Percentiles rank a stretch among this genome's conserved stretches.
Evolutionary conservation across 2,888 invertebrate genomes (phyloP).

Genomic region (Drepanosiphum platanoidis): DNA sequence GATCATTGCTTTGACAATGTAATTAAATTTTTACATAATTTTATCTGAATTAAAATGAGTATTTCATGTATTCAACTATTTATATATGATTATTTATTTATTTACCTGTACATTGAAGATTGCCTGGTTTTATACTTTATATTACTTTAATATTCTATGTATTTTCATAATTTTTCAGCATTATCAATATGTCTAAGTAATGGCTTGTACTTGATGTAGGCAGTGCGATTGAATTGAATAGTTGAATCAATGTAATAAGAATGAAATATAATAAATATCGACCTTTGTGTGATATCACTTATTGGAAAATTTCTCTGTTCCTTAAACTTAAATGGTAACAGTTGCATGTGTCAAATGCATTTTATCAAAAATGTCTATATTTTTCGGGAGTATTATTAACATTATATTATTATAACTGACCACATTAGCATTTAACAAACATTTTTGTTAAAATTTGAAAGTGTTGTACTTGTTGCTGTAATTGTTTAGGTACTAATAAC

Average conservation of each 20-base stretch:
- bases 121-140: slow-evolving; percentile 39
- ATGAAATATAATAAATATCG: not conserved
- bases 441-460: no score
- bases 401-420: not conserved
- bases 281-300: not conserved
- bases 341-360: not conserved
- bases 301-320: not conserved
- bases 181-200: slow-evolving; percentile 12
- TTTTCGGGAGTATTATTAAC: not conserved
- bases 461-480: no score
- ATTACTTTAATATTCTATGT: slow-evolving; percentile 42
- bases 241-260: slow-evolving; percentile 2
- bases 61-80: not conserved
- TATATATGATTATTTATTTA: not conserved
- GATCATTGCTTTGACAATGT: not conserved
- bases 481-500: no score
- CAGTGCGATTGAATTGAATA: slow-evolving; percentile 17
- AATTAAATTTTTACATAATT: not conserved
- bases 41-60: not conserved
- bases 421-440: no score
- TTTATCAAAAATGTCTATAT: not conserved
- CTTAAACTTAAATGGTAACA: slow-evolving; percentile 4
- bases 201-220: slow-evolving; percentile 4
- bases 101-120: slow-evolving; percentile 25
- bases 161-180: slow-evolving; percentile 52